These are phyloP conservation scores for Piliocolobus tephrosceles DNA, from an alignment of 2,113 vertebrate species.

Conservation along the genomic window DNA sequence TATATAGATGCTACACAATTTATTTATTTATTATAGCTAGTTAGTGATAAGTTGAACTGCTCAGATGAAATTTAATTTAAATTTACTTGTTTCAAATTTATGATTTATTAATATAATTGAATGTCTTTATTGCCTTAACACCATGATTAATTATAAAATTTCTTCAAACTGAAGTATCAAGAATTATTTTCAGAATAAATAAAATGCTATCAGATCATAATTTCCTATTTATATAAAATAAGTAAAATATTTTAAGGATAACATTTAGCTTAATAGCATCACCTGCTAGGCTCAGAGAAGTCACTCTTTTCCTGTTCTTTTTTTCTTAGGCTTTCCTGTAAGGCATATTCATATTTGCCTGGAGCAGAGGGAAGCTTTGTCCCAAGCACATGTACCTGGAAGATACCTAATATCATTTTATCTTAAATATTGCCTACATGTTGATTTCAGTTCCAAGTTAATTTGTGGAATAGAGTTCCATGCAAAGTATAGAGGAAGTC, in stretches of 20 bases:
- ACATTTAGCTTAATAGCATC: background rate
- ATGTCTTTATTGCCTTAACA: background rate
- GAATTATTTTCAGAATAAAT: conserved; percentile 44
- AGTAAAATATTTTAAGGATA: background rate
- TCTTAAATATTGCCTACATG: background rate
- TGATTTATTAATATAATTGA: conserved; percentile 11
- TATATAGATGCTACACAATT: background rate
- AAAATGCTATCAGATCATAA: conserved; percentile 4
- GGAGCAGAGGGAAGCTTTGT: background rate
- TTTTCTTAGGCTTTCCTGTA: background rate
- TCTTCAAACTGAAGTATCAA: background rate
- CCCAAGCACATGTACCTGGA: background rate
- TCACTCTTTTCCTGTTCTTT: background rate
- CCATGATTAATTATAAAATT: background rate
- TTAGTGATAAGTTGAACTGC: background rate
- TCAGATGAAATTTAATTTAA: conserved; percentile 41
- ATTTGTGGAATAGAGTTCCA: background rate
- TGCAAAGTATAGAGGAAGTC: background rate
- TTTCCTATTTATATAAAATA: conserved; percentile 37
- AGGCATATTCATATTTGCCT: background rate
- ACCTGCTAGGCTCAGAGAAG: background rate
- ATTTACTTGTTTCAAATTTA: conserved; percentile 44
- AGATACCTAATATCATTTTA: background rate
- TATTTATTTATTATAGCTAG: conserved; percentile 12
- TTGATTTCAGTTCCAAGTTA: conserved; percentile 10